phyloP scores from a whole-genome alignment of 1,140 invertebrate genomes.

The Diabrotica undecimpunctata region DNA sequence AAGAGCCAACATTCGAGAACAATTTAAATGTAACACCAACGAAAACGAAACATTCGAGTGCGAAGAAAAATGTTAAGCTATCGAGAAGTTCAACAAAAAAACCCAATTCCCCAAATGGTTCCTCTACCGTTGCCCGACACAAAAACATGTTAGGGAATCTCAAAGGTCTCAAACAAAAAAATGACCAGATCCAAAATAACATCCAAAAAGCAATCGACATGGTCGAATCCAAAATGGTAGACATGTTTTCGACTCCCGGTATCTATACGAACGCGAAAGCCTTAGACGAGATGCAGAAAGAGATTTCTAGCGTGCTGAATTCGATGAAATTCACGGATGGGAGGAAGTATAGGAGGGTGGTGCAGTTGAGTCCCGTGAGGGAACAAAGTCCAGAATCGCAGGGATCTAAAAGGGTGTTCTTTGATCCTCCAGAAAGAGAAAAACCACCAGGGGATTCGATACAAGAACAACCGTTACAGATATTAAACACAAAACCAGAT shows the following conservation, averaged over 20 bases:
- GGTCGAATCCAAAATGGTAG: conserved; percentile 39
- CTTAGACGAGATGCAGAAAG: conserved; percentile 38
- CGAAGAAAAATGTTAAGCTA: background rate
- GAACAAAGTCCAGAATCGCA: too few species aligned
- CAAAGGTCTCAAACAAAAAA: conserved; percentile 24
- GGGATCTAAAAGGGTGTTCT: too few species aligned
- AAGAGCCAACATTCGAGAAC: too few species aligned
- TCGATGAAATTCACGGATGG: conserved; percentile 22
- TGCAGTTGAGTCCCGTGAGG: too few species aligned
- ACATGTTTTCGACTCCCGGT: conserved; percentile 26
- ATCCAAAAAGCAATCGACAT: conserved; percentile 39
- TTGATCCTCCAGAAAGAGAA: too few species aligned
- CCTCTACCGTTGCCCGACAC: background rate
- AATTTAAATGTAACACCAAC: background rate
- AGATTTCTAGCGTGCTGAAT: conserved; percentile 37
- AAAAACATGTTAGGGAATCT: conserved; percentile 30
- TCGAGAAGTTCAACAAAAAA: too few species aligned
- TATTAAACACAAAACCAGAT: too few species aligned
- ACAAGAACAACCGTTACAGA: too few species aligned
- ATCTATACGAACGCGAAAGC: conserved; percentile 29
- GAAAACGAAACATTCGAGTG: background rate
- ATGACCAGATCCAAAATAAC: conserved; percentile 32
- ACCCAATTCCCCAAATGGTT: too few species aligned
- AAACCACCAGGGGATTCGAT: too few species aligned
- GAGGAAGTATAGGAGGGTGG: background rate